Conservation (phyloP, 2,797 vertebrate species). For the Chelonia mydas region DNA sequence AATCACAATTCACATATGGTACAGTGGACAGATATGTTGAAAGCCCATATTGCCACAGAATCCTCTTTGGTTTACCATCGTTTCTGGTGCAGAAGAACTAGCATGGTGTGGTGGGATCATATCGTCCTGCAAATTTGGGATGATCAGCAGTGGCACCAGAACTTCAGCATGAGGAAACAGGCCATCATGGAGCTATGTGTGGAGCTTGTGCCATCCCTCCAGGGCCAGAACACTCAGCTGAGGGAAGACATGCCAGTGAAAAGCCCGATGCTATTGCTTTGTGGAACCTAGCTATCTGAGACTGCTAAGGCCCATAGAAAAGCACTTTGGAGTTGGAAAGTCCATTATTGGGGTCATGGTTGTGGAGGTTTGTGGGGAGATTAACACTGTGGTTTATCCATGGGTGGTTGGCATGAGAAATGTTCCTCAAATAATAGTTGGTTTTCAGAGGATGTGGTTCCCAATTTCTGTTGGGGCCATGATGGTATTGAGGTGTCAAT, state of each 20-base stretch:
- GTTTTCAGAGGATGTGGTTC: not conserved
- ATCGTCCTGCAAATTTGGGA: not conserved
- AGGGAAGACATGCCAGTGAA: not conserved
- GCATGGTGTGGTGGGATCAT: not conserved
- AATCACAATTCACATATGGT: too few relatives aligned
- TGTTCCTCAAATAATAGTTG: not conserved
- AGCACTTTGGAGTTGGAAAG: not conserved
- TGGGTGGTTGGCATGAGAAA: not conserved
- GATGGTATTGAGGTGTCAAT: too few relatives aligned
- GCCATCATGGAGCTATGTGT: not conserved
- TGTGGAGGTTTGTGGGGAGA: not conserved
- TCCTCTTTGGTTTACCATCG: too few relatives aligned
- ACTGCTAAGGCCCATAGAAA: not conserved
- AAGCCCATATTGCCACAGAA: too few relatives aligned
- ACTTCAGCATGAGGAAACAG: not conserved
- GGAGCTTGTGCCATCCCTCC: not conserved
- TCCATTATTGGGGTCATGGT: not conserved
- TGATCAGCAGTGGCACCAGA: not conserved
- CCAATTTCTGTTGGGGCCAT: too few relatives aligned
- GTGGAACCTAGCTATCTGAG: not conserved
- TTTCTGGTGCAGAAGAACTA: not conserved
- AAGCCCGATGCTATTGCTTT: not conserved
- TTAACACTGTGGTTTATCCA: not conserved
- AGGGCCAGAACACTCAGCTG: not conserved
- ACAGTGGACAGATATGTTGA: too few relatives aligned